Base-by-base conservation (phyloP, 2,888 invertebrate species). In the Seira musarum region DNA sequence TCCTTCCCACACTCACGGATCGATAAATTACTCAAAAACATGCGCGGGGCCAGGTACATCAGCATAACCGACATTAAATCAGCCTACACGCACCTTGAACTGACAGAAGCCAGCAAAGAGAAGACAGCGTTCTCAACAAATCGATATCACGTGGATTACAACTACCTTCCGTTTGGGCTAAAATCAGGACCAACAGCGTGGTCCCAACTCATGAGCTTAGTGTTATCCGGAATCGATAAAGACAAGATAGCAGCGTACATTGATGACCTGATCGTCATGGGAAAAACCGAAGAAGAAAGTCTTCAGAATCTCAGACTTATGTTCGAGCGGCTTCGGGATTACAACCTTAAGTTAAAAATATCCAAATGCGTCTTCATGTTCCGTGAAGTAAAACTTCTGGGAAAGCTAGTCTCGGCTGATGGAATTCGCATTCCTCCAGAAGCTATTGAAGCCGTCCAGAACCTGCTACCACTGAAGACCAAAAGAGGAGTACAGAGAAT, bases 391-490 rank as follows among this genome's bases (percentile, higher is more conserved):
- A 30, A 60, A 35, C 22, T 77, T 13, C 35, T 75, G 0, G 68
- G 68, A 1, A 5, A 71, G 24, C 61, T 30, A 2, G 57, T 66
- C 0, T 49, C 19, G 21, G 70, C 25, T 24, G 65, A 74, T 10
- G 83, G 83, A 10, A 40, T 82, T 10, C 10, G 61, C 21, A 53
- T 74, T 1, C 57, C 64, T 22, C 71, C 72, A 1, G 66, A 63
- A 1, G 80, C 82, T 40, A 19, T 82, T 10, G 10, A 40, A n/a
- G 77, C 70, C 15, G 61, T 84, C 0, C n/a, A 13, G 6, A 57
- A 80, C 2, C 71, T 81, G 2, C 49, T 67, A 49, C n/a, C 35
- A 15, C 84, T 82, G 8, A 72, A 17, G 5, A 65, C 15, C 15
- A 17, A 53, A 8, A 82, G 67, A 25, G 67, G 68, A 10, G 24